These are phyloP conservation scores for Temnothorax rugatulus DNA, from an alignment of 2,888 invertebrate genomes.

Conservation along the genomic window DNA sequence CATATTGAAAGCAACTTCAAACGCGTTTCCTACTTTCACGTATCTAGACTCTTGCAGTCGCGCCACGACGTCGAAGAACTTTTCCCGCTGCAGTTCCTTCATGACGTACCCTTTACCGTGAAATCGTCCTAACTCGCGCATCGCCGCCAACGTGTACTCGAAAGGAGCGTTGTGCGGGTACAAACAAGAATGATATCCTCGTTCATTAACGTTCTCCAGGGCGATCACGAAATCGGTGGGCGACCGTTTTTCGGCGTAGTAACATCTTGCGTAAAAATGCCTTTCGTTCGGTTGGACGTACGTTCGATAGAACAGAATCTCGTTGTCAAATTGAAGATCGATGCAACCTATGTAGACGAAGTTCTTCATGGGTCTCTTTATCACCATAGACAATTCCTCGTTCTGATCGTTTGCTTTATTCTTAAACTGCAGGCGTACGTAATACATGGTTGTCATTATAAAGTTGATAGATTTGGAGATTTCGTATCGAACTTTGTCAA, in stretches of 20 bases:
- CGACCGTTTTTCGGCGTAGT: conserved; percentile 57
- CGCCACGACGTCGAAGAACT: conserved; percentile 72
- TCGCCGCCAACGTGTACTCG: conserved; percentile 76
- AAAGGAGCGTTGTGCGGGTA: conserved; percentile 66
- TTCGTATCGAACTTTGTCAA: too few species aligned
- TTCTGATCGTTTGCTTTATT: too few species aligned
- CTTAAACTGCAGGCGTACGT: too few species aligned
- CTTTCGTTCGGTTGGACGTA: conserved; percentile 55
- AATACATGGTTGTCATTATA: too few species aligned
- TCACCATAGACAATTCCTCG: too few species aligned
- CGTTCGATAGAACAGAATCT: conserved; percentile 80
- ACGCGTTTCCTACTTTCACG: not conserved
- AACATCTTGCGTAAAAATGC: conserved; percentile 61
- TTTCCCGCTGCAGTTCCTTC: conserved; percentile 70
- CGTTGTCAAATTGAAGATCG: too few species aligned
- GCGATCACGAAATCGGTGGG: conserved; percentile 69
- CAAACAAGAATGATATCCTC: conserved; percentile 71
- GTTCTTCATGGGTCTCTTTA: too few species aligned
- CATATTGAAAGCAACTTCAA: too few species aligned
- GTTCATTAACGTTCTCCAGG: conserved; percentile 73
- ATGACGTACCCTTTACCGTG: conserved; percentile 79
- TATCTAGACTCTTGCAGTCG: conserved; percentile 70
- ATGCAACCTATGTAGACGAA: too few species aligned
- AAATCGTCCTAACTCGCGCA: conserved; percentile 79
- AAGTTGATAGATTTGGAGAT: too few species aligned